Conservation (phyloP, 2,113 vertebrate species). For the Regulus satrapa region DNA sequence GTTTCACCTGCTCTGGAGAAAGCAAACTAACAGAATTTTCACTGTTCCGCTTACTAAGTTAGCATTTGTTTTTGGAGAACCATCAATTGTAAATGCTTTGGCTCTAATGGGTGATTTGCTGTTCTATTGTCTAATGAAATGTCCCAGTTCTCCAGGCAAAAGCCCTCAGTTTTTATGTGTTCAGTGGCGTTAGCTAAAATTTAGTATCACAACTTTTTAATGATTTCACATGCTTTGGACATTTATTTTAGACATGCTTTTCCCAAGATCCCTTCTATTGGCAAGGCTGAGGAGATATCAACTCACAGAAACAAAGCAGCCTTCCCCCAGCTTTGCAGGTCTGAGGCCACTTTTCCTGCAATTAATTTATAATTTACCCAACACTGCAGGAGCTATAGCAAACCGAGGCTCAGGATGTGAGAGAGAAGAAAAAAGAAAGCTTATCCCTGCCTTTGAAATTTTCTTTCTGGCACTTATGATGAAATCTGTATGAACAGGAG, state of each 20-base stretch:
- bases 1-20: not conserved
- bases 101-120: not conserved
- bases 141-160: not conserved
- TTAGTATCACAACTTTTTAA: not conserved
- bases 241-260: not conserved
- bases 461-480: not conserved
- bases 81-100: not conserved
- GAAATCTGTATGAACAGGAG: not conserved
- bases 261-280: not conserved
- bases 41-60: not conserved
- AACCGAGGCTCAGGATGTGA: not conserved
- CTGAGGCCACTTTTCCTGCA: not conserved
- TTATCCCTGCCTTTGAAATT: not conserved
- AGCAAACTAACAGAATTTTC: not conserved
- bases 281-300: not conserved
- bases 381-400: fast-evolving
- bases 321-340: not conserved
- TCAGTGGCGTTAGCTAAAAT: not conserved
- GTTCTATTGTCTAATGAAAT: not conserved
- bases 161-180: fast-evolving
- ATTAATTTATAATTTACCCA: not conserved
- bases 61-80: not conserved
- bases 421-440: not conserved
- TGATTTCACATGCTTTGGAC: not conserved
- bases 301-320: not conserved